Conservation (phyloP, 2,888 invertebrate species). For the Thera obeliscata region DNA sequence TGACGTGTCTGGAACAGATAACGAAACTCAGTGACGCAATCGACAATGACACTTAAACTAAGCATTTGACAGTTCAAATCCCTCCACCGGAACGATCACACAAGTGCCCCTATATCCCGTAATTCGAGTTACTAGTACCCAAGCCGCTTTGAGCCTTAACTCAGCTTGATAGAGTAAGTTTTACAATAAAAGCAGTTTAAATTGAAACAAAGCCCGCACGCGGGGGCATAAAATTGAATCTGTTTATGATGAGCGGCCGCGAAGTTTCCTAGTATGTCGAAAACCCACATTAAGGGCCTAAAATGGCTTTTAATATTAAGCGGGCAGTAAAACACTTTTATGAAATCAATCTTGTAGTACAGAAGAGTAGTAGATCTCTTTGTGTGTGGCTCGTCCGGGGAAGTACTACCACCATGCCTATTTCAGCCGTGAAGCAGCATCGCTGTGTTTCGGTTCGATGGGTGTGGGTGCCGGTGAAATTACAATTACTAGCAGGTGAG, state of each 20-base stretch:
- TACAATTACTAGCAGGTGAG: too few species aligned
- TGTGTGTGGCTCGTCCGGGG: too few species aligned
- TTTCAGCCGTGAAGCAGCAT: too few species aligned
- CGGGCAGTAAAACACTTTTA: neutral
- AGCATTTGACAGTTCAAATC: conserved; percentile 5
- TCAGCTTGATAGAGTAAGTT: conserved; percentile 8
- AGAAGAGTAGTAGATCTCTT: too few species aligned
- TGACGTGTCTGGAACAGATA: conserved; percentile 4
- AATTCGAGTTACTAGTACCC: neutral
- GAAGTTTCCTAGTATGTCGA: conserved; percentile 26
- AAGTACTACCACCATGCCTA: too few species aligned
- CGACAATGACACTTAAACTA: conserved; percentile 12
- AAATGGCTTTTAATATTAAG: conserved; percentile 17
- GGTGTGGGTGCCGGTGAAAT: too few species aligned
- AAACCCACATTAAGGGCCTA: conserved; percentile 19
- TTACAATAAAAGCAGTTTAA: neutral
- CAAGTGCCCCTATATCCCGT: conserved; percentile 8
- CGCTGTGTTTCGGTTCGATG: too few species aligned
- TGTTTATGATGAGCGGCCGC: conserved; percentile 65
- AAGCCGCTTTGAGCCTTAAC: neutral
- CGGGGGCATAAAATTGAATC: conserved; percentile 74
- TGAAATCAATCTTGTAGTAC: neutral
- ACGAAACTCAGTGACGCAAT: neutral
- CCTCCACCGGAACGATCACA: neutral
- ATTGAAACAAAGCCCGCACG: conserved; percentile 43